A percentile compares a stretch with the other conserved stretches of the same genome.
phyloP scores from a whole-genome alignment of 1,140 invertebrate genomes.

The Rhagoletis pomonella region DNA sequence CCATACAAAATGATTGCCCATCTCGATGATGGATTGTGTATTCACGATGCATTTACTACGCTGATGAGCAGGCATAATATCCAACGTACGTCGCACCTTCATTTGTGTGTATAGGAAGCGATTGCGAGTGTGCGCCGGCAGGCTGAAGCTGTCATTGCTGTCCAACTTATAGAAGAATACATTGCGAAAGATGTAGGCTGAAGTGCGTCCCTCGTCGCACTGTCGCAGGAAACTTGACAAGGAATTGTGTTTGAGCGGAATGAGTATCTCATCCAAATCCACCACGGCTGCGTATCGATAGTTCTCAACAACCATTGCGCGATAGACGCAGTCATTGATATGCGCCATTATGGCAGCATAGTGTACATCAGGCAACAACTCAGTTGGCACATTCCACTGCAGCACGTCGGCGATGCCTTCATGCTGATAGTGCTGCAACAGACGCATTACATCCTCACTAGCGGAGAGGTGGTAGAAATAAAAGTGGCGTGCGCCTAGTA shows the following conservation, averaged over 20 bases:
- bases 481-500: conserved; percentile 80
- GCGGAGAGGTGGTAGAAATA: conserved; percentile 81
- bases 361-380: conserved; percentile 73
- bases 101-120: conserved; percentile 74
- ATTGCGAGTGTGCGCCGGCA: conserved; percentile 72
- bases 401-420: conserved; percentile 75
- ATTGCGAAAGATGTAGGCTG: conserved; percentile 78
- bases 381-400: conserved; percentile 78
- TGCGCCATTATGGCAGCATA: conserved; percentile 79
- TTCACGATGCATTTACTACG: conserved; percentile 80
- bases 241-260: conserved; percentile 76
- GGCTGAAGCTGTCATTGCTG: conserved; percentile 75
- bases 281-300: conserved; percentile 77
- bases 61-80: conserved; percentile 76
- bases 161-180: conserved; percentile 80
- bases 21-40: conserved; percentile 76
- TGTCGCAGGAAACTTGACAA: conserved; percentile 70
- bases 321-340: conserved; percentile 80
- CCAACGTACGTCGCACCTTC: conserved; percentile 76
- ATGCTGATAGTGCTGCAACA: conserved; percentile 76
- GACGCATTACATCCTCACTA: conserved; percentile 74
- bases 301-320: conserved; percentile 72
- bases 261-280: conserved; percentile 80
- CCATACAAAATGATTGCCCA: conserved; percentile 81
- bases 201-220: conserved; percentile 67